Evolutionary conservation across 37 sponge, comb jelly and placozoan species (phyloP), one percentile per base, ranked within the genome.

Genomic region (Oopsacas minuta): DNA sequence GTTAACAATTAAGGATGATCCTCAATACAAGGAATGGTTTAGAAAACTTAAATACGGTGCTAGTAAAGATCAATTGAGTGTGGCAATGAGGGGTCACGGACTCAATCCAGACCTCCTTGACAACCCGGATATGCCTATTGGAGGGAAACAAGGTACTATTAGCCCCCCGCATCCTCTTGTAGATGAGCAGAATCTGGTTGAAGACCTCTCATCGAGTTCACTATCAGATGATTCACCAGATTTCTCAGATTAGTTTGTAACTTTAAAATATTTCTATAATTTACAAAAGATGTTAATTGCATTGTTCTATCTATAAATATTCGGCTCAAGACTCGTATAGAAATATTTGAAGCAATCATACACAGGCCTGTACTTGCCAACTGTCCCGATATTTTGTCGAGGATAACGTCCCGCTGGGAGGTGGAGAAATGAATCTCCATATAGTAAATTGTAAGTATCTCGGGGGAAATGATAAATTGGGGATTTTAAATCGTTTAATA

Each of bases 11-110:
- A 91, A 90, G 82, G 91, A 95, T 52, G 88, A 95, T 82, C 96
- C 96, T 8, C 51, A 83, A 34, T 95, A 92, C 83, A 89, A 91
- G 85, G 87, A 89, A 36, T 95, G 82, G 83, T 95, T 92, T 84
- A 90, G 84, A 53, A 88, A 89, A 90, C 85, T 91, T 42, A 88
- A 91, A 90, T 53, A 94, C 91, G 95, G 95, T 81, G 95, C 90
- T 23, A 92, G 89, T 81, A 88, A 87, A 5, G 51, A 88, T 52
- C 93, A 92, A 53, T 69, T 95, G 36, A 82, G 85, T 1, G 88
- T 92, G 85, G 88, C 91, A 37, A 95, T 95, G 95, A 87, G 84
- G 53, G 81, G 38, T 20, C 85, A 92, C 22, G 95, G 95, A 0
- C 90, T 95, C 25, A 84, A 95, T 49, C 95, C 95, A 37, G 91